These are phyloP conservation scores for Agrotis puta DNA, from an alignment of 2,888 invertebrate genomes.

Conservation along the genomic window DNA sequence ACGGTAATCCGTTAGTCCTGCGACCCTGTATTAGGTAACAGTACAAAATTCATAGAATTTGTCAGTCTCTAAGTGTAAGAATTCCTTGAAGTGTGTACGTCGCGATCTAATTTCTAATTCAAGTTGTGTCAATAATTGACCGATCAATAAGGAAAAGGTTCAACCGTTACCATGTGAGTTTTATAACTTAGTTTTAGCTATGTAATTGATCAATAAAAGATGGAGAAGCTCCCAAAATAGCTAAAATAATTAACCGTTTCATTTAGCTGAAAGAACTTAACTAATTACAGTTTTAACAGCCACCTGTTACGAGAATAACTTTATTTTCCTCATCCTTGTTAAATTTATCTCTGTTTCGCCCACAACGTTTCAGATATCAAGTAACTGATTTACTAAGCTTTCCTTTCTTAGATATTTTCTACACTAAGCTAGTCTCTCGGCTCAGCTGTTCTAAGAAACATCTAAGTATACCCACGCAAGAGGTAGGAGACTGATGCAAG, in stretches of 20 bases:
- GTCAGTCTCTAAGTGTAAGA: background rate
- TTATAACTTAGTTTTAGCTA: background rate
- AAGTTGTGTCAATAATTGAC: background rate
- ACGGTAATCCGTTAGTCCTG: too few species aligned
- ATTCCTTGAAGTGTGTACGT: background rate
- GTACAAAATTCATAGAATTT: too few species aligned
- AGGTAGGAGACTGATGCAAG: constrained; percentile 9
- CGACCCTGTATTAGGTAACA: too few species aligned
- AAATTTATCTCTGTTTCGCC: constrained; percentile 23
- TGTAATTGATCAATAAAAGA: background rate
- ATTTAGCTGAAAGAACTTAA: constrained; percentile 3
- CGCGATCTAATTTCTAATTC: too few species aligned
- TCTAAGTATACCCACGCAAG: constrained; percentile 15
- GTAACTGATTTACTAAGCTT: constrained; percentile 11
- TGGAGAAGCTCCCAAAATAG: background rate
- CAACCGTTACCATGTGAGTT: background rate
- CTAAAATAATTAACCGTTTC: background rate
- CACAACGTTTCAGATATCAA: constrained; percentile 18
- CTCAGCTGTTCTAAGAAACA: constrained; percentile 24
- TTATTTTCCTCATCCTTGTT: constrained; percentile 31
- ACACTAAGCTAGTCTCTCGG: background rate
- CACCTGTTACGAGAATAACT: constrained; percentile 40
- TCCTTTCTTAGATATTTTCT: constrained; percentile 4
- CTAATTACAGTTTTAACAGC: constrained; percentile 30
- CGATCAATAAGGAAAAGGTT: background rate